Evolutionary conservation across 2,797 vertebrate genomes (phyloP), one percentile per base, ranked within the genome.

Genomic region (Muraenolepis orangiensis): DNA sequence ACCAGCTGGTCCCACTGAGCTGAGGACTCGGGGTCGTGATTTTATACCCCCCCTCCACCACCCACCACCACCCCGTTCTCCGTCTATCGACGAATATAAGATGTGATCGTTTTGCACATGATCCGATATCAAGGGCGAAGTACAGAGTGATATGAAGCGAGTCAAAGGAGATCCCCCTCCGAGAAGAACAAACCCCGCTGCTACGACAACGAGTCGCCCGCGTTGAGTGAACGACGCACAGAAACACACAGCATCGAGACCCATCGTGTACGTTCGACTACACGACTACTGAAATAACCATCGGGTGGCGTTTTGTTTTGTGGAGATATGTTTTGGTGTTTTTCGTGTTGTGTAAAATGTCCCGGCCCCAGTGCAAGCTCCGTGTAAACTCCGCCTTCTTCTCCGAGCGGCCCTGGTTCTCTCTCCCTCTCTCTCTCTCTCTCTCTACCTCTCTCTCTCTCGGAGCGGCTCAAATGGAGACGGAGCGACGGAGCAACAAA

Each of bases 351-450:
- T 74, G 87, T 85, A 89, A 90, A 91, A 92, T 91, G 90, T 90
- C 87, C 89, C 84, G 90, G 84, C 79, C 87, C 88, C 74, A 88
- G 73, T 85, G 85, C n/a, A n/a, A 79, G 84, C 85, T 87, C 76
- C 78, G 85, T 86, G 81, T 91, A 93, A n/a, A 93, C 94, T 93
- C 94, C 94, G 93, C 94, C 94, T 95, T 94, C 93, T 91, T 91
- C 91, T 92, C 85, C 85, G n/a, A 92, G 91, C 92, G 92, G 93
- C 93, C 93, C 93, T 91, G 90, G n/a, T n/a, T n/a, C n/a, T n/a
- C n/a, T n/a, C n/a, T n/a, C n/a, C n/a, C n/a, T n/a, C n/a, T n/a
- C n/a, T n/a, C n/a, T n/a, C n/a, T n/a, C n/a, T n/a, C n/a, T n/a
- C n/a, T n/a, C n/a, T n/a, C n/a, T n/a, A n/a, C n/a, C 36, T 38